Evolutionary conservation across 2,888 invertebrate species (phyloP), one percentile per base, ranked within the genome.

Genomic region (Chalcosyrphus nemorum): DNA sequence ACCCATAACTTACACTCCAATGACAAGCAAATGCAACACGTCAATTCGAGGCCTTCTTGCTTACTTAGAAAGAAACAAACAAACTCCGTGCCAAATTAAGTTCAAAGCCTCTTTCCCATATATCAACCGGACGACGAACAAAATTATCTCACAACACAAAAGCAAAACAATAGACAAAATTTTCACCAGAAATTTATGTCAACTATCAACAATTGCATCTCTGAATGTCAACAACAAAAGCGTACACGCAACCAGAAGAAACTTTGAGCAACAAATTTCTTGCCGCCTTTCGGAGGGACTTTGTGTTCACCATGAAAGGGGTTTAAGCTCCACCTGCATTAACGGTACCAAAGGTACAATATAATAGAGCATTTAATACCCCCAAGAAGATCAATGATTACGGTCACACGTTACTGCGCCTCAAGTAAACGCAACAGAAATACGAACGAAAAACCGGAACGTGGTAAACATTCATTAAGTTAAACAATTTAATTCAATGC

Each of bases 131-230:
- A 43, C n/a, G 54, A 56, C 54, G 47, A 45, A 11, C 54, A 57
- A 45, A 11, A 35, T 70, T 57, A 70, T 57, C 70, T 57, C 56
- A 43, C 35, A 35, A 7, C 54, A 3, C n/a, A 24, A n/a, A 17
- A 35, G n/a, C 21, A 4, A 59, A 61, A 74, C 80, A 74, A 80
- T 80, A 38, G 54, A 15, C 29, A 38, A 19, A n/a, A 56, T 54
- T 74, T 66, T 54, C 45, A 54, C 50, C 52, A 52, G 4, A 57
- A 72, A 74, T 66, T 27, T 68, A 35, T 80, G 80, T 80, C 80
- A 80, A 80, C 59, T 59, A 66, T 66, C 43, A 38, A 65, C 38
- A 29, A 59, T 41, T 52, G 75, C 80, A 61, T 43, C 68, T 75
- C 68, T 75, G 45, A 68, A 47, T 56, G 61, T 54, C 63, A 68